Evolutionary conservation across 2,888 invertebrate genomes (phyloP).

Genomic region (Cryptus armator): DNA sequence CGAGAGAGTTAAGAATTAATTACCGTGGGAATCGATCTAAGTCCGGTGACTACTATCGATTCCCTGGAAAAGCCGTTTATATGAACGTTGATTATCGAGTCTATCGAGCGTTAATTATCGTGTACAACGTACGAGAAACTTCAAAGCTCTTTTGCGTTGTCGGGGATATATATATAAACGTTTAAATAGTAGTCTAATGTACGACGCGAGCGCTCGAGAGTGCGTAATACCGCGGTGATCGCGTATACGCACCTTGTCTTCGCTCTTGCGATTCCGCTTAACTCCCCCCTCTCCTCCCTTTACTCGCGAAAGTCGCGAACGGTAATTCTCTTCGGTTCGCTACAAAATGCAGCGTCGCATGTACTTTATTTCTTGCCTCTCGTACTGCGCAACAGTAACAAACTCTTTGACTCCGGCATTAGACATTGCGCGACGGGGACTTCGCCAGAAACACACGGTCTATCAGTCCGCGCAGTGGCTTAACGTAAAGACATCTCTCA

Average conservation of each 20-base stretch:
- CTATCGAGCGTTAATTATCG: constrained; percentile 62
- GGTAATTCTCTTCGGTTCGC: constrained; percentile 34
- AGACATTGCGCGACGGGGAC: constrained; percentile 17
- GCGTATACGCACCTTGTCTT: constrained; percentile 19
- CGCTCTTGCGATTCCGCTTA: neutral
- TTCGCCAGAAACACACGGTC: constrained; percentile 5
- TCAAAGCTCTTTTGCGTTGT: neutral
- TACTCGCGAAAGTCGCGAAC: constrained; percentile 32
- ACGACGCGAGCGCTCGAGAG: neutral
- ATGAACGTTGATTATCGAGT: constrained; percentile 59
- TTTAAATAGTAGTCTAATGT: constrained; percentile 24
- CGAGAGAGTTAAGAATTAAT: constrained; percentile 49
- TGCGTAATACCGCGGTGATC: constrained; percentile 35
- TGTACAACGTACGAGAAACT: constrained; percentile 26
- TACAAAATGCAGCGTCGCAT: constrained; percentile 5
- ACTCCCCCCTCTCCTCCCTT: neutral
- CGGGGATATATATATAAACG: constrained; percentile 41
- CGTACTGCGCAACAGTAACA: neutral
- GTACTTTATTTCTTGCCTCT: neutral
- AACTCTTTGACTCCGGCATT: constrained; percentile 7
- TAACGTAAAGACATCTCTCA: constrained; percentile 69
- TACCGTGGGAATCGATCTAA: constrained; percentile 65
- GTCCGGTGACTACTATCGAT: constrained; percentile 26
- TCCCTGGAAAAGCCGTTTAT: constrained; percentile 46
- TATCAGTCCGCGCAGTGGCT: constrained; percentile 14